phyloP scores from a whole-genome alignment of 1,140 invertebrate species.

The Formica selysi region DNA sequence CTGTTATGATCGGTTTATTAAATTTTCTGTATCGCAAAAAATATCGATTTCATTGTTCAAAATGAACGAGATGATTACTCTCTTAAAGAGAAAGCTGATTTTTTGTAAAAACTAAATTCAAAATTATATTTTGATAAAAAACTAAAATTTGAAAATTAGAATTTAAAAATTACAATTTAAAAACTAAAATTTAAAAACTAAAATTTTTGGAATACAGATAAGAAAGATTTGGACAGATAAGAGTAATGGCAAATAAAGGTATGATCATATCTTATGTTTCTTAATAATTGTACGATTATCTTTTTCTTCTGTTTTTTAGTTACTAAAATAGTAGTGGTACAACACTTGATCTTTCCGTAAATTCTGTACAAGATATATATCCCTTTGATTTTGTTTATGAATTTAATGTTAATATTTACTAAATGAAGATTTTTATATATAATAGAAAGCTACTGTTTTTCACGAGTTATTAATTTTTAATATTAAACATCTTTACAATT shows the following conservation, averaged over 20 bases:
- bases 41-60: background rate
- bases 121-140: too few relatives aligned
- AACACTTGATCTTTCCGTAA: too few relatives aligned
- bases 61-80: background rate
- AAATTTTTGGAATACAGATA: too few relatives aligned
- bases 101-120: background rate
- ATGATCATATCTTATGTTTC: background rate
- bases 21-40: background rate
- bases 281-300: background rate
- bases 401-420: background rate
- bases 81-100: background rate
- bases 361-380: too few relatives aligned
- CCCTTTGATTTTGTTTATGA: background rate
- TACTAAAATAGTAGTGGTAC: too few relatives aligned
- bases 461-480: background rate
- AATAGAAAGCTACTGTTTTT: background rate
- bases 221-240: background rate
- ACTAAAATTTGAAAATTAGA: too few relatives aligned
- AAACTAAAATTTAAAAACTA: too few relatives aligned
- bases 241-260: background rate
- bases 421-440: background rate
- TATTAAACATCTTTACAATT: too few relatives aligned
- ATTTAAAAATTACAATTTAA: too few relatives aligned
- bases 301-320: background rate
- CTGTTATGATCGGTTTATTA: slow-evolving; percentile 9